These are phyloP conservation scores for Mohoua ochrocephala DNA, from an alignment of 2,113 vertebrate genomes.

Conservation along the genomic window DNA sequence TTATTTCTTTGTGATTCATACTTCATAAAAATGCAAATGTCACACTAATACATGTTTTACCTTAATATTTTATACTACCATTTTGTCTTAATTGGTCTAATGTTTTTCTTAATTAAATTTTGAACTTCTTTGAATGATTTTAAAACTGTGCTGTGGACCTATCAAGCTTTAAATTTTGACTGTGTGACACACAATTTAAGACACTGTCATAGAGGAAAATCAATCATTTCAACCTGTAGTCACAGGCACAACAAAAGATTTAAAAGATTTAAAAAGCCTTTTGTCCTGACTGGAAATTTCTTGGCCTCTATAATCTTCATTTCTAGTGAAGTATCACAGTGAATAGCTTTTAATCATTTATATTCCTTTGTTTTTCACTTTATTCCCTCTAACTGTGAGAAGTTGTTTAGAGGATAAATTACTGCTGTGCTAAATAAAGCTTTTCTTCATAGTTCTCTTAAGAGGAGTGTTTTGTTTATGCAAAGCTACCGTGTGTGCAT, in stretches of 20 bases:
- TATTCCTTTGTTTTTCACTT: slow-evolving; percentile 1
- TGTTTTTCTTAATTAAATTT: slow-evolving; percentile 76
- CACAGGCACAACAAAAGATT: slow-evolving; percentile 64
- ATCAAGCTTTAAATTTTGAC: slow-evolving; percentile 70
- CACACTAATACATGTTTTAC: slow-evolving; percentile 76
- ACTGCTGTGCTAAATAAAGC: not conserved
- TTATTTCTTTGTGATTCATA: slow-evolving; percentile 80
- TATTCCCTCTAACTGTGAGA: not conserved
- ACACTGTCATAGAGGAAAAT: slow-evolving; percentile 70
- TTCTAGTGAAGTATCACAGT: not conserved
- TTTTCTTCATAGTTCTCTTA: not conserved
- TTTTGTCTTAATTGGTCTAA: slow-evolving; percentile 75
- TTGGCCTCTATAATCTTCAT: not conserved
- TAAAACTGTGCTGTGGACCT: slow-evolving; percentile 39
- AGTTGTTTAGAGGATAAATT: not conserved
- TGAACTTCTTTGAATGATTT: slow-evolving; percentile 61
- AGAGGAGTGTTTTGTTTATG: not conserved
- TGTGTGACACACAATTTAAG: slow-evolving; percentile 69
- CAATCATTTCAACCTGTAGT: slow-evolving; percentile 62
- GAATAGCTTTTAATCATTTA: not conserved
- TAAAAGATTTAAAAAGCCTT: slow-evolving; percentile 47
- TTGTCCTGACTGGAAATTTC: slow-evolving; percentile 49
- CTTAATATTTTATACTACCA: slow-evolving; percentile 74
- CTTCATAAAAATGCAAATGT: slow-evolving; percentile 82
- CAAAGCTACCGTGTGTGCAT: not conserved